phyloP scores from a whole-genome alignment of 2,797 vertebrate species.

The Petrocephalus sullivani region DNA sequence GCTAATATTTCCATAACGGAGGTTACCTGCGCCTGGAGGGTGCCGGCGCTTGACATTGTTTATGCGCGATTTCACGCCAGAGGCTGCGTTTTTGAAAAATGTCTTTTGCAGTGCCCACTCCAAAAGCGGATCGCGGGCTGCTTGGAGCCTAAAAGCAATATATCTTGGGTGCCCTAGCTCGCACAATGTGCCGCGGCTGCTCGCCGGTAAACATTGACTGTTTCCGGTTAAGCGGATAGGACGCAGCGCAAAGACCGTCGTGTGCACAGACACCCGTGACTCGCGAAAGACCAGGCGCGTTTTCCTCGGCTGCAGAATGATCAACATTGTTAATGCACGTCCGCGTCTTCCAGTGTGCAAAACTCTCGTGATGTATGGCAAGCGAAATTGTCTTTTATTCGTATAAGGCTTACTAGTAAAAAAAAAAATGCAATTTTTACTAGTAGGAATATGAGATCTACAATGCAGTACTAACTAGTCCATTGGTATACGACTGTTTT shows the following conservation, averaged over 20 bases:
- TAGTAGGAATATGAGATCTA: too few relatives aligned
- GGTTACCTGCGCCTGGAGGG: slow-evolving; percentile 53
- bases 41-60: slow-evolving; percentile 45
- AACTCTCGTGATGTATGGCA: too few relatives aligned
- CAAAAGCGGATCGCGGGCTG: not conserved
- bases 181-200: not conserved
- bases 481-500: too few relatives aligned
- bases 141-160: not conserved
- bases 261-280: not conserved
- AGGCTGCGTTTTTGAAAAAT: not conserved
- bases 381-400: too few relatives aligned
- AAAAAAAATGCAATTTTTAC: too few relatives aligned
- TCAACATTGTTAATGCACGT: not conserved
- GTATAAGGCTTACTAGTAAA: too few relatives aligned
- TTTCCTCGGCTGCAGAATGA: not conserved
- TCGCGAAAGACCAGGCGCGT: not conserved
- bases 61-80: not conserved
- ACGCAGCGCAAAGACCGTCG: not conserved
- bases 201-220: not conserved
- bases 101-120: not conserved
- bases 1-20: slow-evolving; percentile 62
- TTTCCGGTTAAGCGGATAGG: not conserved
- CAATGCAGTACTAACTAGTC: too few relatives aligned
- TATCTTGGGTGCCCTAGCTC: not conserved
- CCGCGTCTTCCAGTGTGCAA: not conserved